Percentiles rank a stretch among this genome's conserved stretches.
phyloP scores from a whole-genome alignment of 1,140 invertebrate species.

The Leptinotarsa lineolata region DNA sequence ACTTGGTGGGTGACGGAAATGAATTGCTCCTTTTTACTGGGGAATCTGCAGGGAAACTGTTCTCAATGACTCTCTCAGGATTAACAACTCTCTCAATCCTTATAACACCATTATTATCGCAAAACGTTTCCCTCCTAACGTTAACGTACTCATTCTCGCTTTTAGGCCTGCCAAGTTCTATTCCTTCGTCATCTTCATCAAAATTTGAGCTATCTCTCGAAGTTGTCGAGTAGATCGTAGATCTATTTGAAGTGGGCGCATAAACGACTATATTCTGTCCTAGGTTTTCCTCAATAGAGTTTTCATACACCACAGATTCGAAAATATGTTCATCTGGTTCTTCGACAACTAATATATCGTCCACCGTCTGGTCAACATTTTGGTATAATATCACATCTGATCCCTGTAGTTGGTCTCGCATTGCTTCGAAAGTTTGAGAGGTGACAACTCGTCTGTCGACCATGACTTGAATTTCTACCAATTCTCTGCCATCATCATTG shows the following conservation, averaged over 20 bases:
- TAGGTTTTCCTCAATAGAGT: not conserved
- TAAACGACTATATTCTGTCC: not conserved
- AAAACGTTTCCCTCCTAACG: constrained; percentile 36
- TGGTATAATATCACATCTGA: constrained; percentile 28
- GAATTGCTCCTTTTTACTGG: constrained; percentile 22
- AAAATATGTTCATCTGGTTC: not conserved
- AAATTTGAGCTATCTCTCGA: constrained; percentile 32
- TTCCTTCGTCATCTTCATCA: constrained; percentile 30
- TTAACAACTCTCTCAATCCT: constrained; percentile 37
- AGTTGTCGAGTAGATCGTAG: constrained; percentile 36
- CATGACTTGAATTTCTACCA: constrained; percentile 30
- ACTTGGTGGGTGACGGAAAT: not conserved
- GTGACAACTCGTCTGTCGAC: constrained; percentile 21
- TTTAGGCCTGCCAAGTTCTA: constrained; percentile 21
- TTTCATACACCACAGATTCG: not conserved
- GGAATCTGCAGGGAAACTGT: not conserved
- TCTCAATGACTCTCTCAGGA: not conserved
- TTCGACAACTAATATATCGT: not conserved
- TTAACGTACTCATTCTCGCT: constrained; percentile 11
- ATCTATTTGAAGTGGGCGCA: constrained; percentile 34
- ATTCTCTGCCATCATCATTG: constrained; percentile 40
- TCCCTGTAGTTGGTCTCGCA: constrained; percentile 4
- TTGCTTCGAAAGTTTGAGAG: not conserved
- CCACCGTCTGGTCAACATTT: constrained; percentile 6
- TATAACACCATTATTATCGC: constrained; percentile 36